Evolutionary conservation across 2,797 vertebrate species (phyloP).

Genomic region (Eidolon dupreanum): DNA sequence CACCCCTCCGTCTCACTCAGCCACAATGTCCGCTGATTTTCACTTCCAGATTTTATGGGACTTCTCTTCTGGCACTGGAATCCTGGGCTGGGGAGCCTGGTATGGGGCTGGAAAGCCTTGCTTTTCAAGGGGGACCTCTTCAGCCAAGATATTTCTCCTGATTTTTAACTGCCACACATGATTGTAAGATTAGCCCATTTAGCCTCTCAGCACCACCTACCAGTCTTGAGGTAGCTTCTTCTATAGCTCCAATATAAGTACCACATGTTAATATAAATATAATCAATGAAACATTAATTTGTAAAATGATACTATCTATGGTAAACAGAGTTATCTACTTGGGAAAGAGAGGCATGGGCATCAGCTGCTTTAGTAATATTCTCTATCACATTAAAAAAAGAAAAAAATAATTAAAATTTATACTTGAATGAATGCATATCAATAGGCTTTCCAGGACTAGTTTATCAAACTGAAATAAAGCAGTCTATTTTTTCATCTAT

Average conservation of each 20-base stretch:
- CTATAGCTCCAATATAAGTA: not conserved
- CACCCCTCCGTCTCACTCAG: too few relatives aligned
- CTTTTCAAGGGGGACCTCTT: too few relatives aligned
- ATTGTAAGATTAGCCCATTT: too few relatives aligned
- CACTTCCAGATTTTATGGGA: too few relatives aligned
- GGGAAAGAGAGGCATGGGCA: not conserved
- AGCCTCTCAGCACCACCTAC: too few relatives aligned
- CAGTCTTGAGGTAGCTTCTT: too few relatives aligned
- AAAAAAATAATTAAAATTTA: not conserved
- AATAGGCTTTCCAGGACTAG: not conserved
- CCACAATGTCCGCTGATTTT: too few relatives aligned
- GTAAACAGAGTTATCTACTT: not conserved
- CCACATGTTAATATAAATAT: not conserved
- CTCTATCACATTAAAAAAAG: not conserved
- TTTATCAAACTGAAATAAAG: not conserved
- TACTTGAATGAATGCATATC: not conserved
- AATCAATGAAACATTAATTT: constrained; percentile 15
- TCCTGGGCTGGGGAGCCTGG: too few relatives aligned
- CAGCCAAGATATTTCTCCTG: too few relatives aligned
- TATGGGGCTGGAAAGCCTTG: too few relatives aligned
- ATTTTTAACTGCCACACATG: too few relatives aligned
- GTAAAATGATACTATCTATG: not conserved
- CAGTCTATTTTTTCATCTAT: not conserved
- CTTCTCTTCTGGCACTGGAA: too few relatives aligned
- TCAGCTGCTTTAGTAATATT: not conserved